Evolutionary conservation across 2,113 vertebrate genomes (phyloP), one percentile per base, ranked within the genome.

Genomic region (Gobiocypris rarus): DNA sequence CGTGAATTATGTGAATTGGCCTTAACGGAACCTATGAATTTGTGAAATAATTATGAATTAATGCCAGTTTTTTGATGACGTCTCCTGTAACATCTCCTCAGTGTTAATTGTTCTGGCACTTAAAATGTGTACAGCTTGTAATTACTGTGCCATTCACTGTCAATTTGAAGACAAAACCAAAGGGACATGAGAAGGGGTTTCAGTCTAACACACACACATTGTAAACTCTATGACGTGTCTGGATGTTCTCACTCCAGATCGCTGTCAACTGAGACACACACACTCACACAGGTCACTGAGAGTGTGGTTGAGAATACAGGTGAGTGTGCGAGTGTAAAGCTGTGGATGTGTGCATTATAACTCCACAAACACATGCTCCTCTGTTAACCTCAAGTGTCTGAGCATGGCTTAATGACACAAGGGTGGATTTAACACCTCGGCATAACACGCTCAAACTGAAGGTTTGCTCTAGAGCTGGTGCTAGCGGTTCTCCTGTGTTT

Each of bases 231-330:
- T 90, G 88, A 90, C 45, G 22, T 67, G 34, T 52, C 75, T 82
- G 86, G 87, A 81, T 89, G 79, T 86, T 88, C 77, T 89, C 82
- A 82, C 91, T 91, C 78, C 88, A 93, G 92, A 91, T 89, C 85
- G 87, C 69, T 89, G 71, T 92, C 89, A 88, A 56, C 86, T 88
- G 90, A 84, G 43, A 73, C 83, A 83, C 69, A 65, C 79, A 86
- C 90, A 83, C 69, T 71, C 79, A 86, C 90, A 65, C 75, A 65
- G 63, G 52, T 78, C 19, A 58, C 84, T 59, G 43, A 77, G 34
- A 82, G 82, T 89, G 88, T 91, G 88, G 87, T 87, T 89, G 89
- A 91, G 91, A 89, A 86, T 88, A 83, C 87, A 89, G 94, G 93
- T 95, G 91, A 93, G 94, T 92, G 90, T 89, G 52, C 7, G 17